phyloP scores from a whole-genome alignment of 1,140 invertebrate species.

The Parapsyche elsis region DNA sequence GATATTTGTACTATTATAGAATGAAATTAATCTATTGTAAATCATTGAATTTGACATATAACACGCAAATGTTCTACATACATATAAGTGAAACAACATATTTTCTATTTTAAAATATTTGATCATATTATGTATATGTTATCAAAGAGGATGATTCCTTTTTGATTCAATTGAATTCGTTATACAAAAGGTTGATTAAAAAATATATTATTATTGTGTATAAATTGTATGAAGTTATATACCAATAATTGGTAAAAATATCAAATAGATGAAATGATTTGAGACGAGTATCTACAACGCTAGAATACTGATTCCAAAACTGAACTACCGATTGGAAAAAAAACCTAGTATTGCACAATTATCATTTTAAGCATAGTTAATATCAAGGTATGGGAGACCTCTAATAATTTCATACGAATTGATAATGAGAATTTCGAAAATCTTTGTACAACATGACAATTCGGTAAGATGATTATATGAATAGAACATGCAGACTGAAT shows the following conservation, averaged over 20 bases:
- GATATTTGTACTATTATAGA: too few relatives aligned
- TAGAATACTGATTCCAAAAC: slow-evolving; percentile 26
- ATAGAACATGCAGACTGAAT: neutral
- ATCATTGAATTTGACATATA: too few relatives aligned
- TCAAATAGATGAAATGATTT: slow-evolving; percentile 2
- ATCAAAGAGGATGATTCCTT: too few relatives aligned
- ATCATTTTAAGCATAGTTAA: slow-evolving; percentile 11
- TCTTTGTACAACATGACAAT: slow-evolving; percentile 5
- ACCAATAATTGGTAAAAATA: neutral
- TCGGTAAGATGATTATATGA: neutral
- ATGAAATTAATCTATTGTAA: too few relatives aligned
- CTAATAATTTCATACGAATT: slow-evolving; percentile 17
- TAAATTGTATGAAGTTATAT: too few relatives aligned
- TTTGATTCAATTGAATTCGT: too few relatives aligned
- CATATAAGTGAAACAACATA: too few relatives aligned
- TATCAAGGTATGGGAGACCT: neutral
- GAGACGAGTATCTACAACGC: slow-evolving; percentile 9
- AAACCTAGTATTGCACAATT: slow-evolving; percentile 23
- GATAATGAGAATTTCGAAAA: slow-evolving; percentile 22
- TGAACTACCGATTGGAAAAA: slow-evolving; percentile 8
- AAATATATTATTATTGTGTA: too few relatives aligned
- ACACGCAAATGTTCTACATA: too few relatives aligned
- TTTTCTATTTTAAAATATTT: too few relatives aligned
- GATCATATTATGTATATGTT: too few relatives aligned
- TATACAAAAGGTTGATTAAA: too few relatives aligned